A percentile compares a stretch with the other conserved stretches of the same genome.
Conservation (phyloP, 1,140 invertebrate species). For the Pararge aegeria region DNA sequence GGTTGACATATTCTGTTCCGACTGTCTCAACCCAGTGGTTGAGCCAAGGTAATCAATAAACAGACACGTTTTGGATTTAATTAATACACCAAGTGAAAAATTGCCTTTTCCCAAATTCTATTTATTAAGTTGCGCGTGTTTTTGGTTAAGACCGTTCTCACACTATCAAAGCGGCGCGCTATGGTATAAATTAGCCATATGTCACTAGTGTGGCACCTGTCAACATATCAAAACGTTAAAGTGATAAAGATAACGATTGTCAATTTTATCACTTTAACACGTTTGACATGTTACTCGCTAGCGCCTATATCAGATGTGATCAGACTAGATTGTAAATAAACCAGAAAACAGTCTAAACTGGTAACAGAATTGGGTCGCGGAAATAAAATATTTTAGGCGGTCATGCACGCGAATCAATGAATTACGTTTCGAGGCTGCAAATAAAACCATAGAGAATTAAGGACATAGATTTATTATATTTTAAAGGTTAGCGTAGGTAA, state of each 20-base stretch:
- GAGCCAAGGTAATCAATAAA: too few relatives aligned
- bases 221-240: constrained; percentile 47
- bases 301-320: constrained; percentile 13
- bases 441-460: too few relatives aligned
- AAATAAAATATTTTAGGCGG: constrained; percentile 1
- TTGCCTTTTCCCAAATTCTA: too few relatives aligned
- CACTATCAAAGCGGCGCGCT: constrained; percentile 6
- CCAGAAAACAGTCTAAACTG: constrained; percentile 6
- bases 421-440: neutral
- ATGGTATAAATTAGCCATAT: constrained; percentile 36
- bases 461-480: too few relatives aligned
- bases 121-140: too few relatives aligned
- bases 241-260: constrained; percentile 43
- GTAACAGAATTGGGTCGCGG: constrained; percentile 3
- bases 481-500: too few relatives aligned
- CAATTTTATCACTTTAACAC: constrained; percentile 43
- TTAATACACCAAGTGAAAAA: too few relatives aligned
- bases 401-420: neutral
- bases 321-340: constrained; percentile 14
- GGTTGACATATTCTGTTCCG: too few relatives aligned
- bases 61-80: too few relatives aligned
- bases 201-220: constrained; percentile 47
- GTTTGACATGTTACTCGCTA: constrained; percentile 25
- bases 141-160: constrained; percentile 13
- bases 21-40: too few relatives aligned